A percentile compares a stretch with the other conserved stretches of the same genome.
Conservation (phyloP, 2,888 invertebrate species). For the Acanthosepion esculentum region DNA sequence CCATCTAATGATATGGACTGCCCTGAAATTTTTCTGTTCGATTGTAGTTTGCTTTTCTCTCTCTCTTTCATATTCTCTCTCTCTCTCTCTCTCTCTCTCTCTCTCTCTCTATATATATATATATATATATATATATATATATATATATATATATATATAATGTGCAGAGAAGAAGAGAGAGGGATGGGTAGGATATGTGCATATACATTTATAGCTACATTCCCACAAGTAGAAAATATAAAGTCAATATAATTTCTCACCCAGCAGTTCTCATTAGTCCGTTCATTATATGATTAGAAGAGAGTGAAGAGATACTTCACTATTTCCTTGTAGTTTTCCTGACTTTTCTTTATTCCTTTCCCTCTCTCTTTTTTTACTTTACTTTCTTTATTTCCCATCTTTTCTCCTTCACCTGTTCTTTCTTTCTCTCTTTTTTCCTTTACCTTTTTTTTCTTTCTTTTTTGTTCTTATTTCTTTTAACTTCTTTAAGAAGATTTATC, state of each 20-base stretch:
- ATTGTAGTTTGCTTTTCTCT: too few relatives aligned
- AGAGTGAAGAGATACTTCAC: background rate
- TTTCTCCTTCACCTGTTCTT: background rate
- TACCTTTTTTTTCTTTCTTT: background rate
- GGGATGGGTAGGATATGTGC: background rate
- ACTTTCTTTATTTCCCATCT: background rate
- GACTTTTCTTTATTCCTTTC: background rate
- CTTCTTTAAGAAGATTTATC: conserved; percentile 22
- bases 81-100: too few relatives aligned
- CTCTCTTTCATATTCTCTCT: too few relatives aligned
- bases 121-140: too few relatives aligned
- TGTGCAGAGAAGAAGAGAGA: background rate
- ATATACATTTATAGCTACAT: background rate
- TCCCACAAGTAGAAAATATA: background rate
- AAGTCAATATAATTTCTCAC: background rate
- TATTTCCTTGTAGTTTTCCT: background rate
- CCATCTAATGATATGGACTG: too few relatives aligned
- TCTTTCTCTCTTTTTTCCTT: background rate
- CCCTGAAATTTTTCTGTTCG: too few relatives aligned
- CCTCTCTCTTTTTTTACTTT: background rate
- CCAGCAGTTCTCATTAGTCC: background rate
- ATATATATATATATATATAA: background rate
- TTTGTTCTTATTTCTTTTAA: background rate
- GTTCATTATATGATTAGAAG: conserved; percentile 33
- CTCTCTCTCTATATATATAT: too few relatives aligned